phyloP scores from a whole-genome alignment of 1,140 invertebrate species.

The Platorchestia sp. region DNA sequence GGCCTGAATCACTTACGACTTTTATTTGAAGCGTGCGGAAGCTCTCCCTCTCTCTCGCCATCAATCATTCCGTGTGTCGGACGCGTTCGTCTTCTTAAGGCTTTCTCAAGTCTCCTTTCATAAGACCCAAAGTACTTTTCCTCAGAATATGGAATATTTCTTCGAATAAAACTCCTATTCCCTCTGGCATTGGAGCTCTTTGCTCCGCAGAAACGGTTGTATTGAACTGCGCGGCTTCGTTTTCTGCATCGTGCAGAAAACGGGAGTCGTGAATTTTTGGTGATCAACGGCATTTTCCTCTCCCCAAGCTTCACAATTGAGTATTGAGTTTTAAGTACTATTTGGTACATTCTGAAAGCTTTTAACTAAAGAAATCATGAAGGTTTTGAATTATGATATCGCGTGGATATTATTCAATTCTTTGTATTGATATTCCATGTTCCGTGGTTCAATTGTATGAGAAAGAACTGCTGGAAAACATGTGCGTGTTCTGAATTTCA shows the following conservation, averaged over 20 bases:
- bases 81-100: background rate
- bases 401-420: too few relatives aligned
- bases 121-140: background rate
- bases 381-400: too few relatives aligned
- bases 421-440: too few relatives aligned
- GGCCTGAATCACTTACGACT: background rate
- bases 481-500: too few relatives aligned
- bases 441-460: too few relatives aligned
- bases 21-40: background rate
- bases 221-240: background rate
- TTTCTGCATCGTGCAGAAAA: background rate
- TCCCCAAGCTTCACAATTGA: background rate
- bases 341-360: background rate
- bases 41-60: background rate
- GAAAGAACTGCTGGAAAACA: too few relatives aligned
- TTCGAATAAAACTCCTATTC: constrained; percentile 8
- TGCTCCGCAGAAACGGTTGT: background rate
- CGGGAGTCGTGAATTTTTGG: background rate
- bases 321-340: background rate
- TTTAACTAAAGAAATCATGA: background rate
- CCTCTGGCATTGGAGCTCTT: constrained; percentile 15
- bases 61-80: constrained; percentile 36
- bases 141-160: constrained; percentile 39
- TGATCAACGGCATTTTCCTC: background rate
- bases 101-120: background rate